Evolutionary conservation across 2,797 vertebrate species (phyloP).

Genomic region (Hylomyscus alleni): DNA sequence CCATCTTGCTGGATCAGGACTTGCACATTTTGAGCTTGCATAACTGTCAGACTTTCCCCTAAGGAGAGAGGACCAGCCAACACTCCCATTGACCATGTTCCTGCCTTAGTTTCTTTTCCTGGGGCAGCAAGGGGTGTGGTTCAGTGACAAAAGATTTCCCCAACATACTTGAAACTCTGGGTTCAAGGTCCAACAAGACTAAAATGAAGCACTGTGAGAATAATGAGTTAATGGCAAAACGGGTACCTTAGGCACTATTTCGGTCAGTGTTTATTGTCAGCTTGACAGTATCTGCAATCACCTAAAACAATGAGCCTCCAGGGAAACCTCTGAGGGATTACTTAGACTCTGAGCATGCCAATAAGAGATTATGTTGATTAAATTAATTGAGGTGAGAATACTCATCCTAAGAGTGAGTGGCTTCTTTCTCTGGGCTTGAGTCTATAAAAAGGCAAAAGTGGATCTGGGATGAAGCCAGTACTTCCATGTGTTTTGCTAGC

Average conservation of each 20-base stretch:
- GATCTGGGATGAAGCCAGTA: not conserved
- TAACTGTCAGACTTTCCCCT: not conserved
- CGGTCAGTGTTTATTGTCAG: not conserved
- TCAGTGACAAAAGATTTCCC: not conserved
- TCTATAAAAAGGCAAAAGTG: not conserved
- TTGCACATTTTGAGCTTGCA: constrained; percentile 6
- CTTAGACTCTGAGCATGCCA: not conserved
- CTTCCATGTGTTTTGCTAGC: not conserved
- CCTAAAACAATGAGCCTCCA: not conserved
- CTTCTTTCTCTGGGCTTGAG: not conserved
- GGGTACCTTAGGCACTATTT: not conserved
- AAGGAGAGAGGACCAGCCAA: constrained; percentile 21
- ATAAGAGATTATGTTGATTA: not conserved
- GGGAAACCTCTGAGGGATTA: not conserved
- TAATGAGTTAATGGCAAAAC: not conserved
- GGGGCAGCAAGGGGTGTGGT: not conserved
- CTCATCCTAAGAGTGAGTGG: not conserved
- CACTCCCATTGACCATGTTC: not conserved
- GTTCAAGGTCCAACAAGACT: not conserved
- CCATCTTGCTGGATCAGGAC: not conserved
- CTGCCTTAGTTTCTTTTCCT: not conserved
- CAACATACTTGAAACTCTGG: not conserved
- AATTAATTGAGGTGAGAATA: not conserved
- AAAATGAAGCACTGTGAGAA: not conserved
- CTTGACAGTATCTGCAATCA: not conserved